Evolutionary conservation across 2,797 vertebrate species (phyloP), one percentile per base, ranked within the genome.

Genomic region (Hydrocynus forskahlii): DNA sequence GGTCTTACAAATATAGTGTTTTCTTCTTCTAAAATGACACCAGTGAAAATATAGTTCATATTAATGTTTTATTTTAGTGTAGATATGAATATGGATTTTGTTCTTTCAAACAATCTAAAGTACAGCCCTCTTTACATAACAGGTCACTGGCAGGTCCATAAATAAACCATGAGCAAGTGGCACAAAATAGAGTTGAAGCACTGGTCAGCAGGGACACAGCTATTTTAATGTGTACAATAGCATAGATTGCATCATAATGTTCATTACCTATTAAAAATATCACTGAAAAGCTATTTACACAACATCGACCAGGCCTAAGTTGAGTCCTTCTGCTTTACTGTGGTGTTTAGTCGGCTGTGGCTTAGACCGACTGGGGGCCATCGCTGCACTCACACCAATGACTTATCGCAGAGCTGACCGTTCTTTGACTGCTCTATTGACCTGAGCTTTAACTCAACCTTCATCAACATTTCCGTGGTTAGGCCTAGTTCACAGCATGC

Each of bases 401-500:
- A 45, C 60, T 64, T 76, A 45, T 63, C 55, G 75, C 68, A 59
- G 52, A 72, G 38, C 75, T 82, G 60, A 73, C 57, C 52, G 14
- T 72, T 77, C 52, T 25, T 35, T 35, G 35, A 4, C 64, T 29
- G 60, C 52, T 23, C 23, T 10, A 23, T 17, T 45, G 66, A 17
- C 38, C 45, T 76, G 35, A 40, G 19, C 50, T 77, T 81, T 57
- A 0, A n/a, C 3, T 52, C 23, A 7, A 60, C 19, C 29, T 67
- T 82, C n/a, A 25, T 70, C 45, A 14, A 45, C 7, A 29, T 50
- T 5, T 50, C 68, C 5, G 14, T 52, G 1, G 29, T 25, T 16
- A 71, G 50, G 23, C 69, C 48, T 43, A 57, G 68, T 71, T 81
- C 21, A 50, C 23, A 29, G 69, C 48, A 14, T 54, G 48, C 29